Conservation (phyloP, 2,113 vertebrate genomes). For the Leucopsar rothschildi region DNA sequence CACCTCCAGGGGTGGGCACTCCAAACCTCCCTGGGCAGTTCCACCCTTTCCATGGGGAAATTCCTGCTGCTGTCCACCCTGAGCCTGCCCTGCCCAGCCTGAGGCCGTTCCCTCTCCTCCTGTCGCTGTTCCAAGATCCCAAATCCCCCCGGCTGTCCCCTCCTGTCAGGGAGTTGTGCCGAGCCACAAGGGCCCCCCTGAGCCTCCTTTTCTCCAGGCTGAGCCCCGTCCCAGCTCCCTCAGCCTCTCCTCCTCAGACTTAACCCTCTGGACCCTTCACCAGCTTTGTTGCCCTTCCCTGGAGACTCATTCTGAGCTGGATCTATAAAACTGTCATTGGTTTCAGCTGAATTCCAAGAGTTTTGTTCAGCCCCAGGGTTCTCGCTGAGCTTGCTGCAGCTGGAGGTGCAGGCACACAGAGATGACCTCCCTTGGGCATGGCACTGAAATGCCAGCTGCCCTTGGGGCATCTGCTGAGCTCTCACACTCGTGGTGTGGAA, state of each 20-base stretch:
- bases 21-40: background rate
- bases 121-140: background rate
- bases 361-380: background rate
- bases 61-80: fast-evolving
- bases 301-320: background rate
- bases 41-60: background rate
- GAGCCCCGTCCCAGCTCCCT: background rate
- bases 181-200: background rate
- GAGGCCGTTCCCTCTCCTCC: fast-evolving
- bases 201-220: background rate
- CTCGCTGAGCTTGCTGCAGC: background rate
- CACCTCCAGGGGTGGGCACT: background rate
- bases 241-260: background rate
- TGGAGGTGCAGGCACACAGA: background rate
- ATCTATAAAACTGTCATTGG: background rate
- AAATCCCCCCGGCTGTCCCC: too few relatives aligned
- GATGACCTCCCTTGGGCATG: background rate
- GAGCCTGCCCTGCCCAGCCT: fast-evolving
- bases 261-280: background rate
- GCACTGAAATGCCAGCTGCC: background rate
- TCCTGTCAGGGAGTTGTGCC: background rate
- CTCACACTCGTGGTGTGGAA: fast-evolving
- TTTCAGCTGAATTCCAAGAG: background rate
- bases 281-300: background rate
- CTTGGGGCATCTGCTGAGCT: background rate